Percentiles rank a stretch among this genome's conserved stretches.
Evolutionary conservation across 2,797 vertebrate species (phyloP).

Genomic region (Enteromius afrohamiltoni): DNA sequence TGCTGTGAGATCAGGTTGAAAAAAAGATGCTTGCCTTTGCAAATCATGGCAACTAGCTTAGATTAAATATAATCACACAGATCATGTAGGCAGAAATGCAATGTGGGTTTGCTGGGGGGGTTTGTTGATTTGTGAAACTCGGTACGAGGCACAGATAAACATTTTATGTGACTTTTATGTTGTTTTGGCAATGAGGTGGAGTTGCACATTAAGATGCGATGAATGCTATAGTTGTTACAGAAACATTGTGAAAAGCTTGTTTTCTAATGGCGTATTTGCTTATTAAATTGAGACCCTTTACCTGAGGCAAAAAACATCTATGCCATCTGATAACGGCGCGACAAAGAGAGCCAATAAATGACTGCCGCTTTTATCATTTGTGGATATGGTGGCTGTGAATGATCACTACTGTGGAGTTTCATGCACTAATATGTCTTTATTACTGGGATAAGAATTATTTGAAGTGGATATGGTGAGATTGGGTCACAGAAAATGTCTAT

Average conservation of each 20-base stretch:
- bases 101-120: background rate
- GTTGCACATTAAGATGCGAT: conserved; percentile 58
- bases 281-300: conserved; percentile 53
- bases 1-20: too few species aligned
- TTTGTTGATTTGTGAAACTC: conserved; percentile 16
- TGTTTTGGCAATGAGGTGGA: conserved; percentile 52
- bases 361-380: conserved; percentile 45
- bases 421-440: conserved; percentile 4
- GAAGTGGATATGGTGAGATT: conserved; percentile 12
- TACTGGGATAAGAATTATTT: conserved; percentile 14
- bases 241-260: conserved; percentile 48
- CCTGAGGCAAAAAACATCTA: conserved; percentile 46
- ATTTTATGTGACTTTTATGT: conserved; percentile 52
- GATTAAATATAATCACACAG: background rate
- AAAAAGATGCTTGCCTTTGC: background rate
- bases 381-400: background rate
- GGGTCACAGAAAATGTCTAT: conserved; percentile 12
- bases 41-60: background rate
- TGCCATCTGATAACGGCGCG: conserved; percentile 8
- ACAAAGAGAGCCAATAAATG: conserved; percentile 46
- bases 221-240: conserved; percentile 54
- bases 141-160: conserved; percentile 12
- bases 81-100: background rate
- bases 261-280: conserved; percentile 51
- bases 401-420: background rate